These are phyloP conservation scores for Drosophila sproati DNA, from an alignment of 1,140 invertebrate genomes.

Conservation along the genomic window DNA sequence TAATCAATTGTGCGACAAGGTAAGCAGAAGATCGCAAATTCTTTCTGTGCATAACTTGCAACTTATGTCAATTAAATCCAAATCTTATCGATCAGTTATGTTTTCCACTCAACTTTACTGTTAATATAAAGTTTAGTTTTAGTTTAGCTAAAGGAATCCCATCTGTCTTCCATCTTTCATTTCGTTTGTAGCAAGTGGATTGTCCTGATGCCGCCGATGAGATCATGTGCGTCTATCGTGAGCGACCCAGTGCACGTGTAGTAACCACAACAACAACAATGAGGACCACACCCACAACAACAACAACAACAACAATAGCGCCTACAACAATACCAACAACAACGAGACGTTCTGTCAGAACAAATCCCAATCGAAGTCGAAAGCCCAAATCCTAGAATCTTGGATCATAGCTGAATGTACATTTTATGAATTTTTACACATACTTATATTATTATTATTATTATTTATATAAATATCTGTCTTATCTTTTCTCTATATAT, in stretches of 20 bases:
- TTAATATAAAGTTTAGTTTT: too few relatives aligned
- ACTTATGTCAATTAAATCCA: too few relatives aligned
- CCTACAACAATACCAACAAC: constrained; percentile 24
- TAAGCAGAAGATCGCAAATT: constrained; percentile 20
- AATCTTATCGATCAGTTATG: too few relatives aligned
- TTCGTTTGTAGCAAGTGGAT: constrained; percentile 84
- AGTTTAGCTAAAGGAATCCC: neutral
- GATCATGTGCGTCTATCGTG: constrained; percentile 86
- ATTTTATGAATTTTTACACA: constrained; percentile 21
- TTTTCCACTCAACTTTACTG: too few relatives aligned
- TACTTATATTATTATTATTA: constrained; percentile 21
- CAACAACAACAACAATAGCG: constrained; percentile 22
- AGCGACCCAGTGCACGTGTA: constrained; percentile 50
- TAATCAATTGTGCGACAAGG: constrained; percentile 87
- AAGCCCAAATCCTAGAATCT: constrained; percentile 67
- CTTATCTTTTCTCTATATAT: constrained; percentile 22
- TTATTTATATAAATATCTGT: constrained; percentile 59
- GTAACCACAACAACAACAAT: constrained; percentile 20
- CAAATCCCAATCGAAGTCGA: constrained; percentile 71
- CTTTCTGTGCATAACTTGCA: too few relatives aligned
- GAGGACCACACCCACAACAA: constrained; percentile 27
- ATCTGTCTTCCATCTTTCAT: neutral
- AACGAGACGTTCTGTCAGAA: constrained; percentile 60
- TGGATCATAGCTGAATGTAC: constrained; percentile 35
- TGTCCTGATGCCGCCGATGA: constrained; percentile 88